Conservation (phyloP, 2,797 vertebrate species). For the Masticophis lateralis region DNA sequence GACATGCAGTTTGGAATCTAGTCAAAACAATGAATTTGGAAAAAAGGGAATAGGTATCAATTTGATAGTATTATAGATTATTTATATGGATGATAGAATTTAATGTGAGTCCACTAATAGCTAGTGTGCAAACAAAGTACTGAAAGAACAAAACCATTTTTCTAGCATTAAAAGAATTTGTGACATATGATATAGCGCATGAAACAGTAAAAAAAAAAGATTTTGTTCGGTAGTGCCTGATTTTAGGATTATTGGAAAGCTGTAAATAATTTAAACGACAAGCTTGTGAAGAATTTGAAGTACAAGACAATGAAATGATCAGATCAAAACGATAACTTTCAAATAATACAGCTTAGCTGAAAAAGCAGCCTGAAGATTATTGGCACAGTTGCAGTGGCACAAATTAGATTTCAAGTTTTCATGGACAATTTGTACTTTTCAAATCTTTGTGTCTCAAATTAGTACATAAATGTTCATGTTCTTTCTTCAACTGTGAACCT, state of each 20-base stretch:
- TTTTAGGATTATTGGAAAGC: background rate
- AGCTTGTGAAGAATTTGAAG: background rate
- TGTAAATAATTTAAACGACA: background rate
- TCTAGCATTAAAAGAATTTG: background rate
- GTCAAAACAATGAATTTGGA: background rate
- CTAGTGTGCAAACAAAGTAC: background rate
- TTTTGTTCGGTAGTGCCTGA: background rate
- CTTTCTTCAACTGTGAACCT: background rate
- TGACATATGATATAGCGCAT: background rate
- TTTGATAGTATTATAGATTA: background rate
- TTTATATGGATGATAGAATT: background rate
- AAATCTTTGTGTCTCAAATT: background rate
- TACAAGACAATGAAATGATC: background rate
- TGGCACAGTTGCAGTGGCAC: background rate
- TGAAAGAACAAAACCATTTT: background rate
- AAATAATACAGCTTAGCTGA: background rate
- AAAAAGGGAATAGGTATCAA: background rate
- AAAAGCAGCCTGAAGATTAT: conserved; percentile 25
- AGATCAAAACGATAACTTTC: background rate
- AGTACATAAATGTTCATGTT: background rate
- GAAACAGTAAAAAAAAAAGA: background rate
- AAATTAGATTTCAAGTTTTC: background rate
- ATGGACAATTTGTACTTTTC: conserved; percentile 1
- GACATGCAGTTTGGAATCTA: background rate
- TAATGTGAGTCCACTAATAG: background rate